These are phyloP conservation scores for Podilymbus podiceps DNA, from an alignment of 2,113 vertebrate genomes.

Conservation along the genomic window DNA sequence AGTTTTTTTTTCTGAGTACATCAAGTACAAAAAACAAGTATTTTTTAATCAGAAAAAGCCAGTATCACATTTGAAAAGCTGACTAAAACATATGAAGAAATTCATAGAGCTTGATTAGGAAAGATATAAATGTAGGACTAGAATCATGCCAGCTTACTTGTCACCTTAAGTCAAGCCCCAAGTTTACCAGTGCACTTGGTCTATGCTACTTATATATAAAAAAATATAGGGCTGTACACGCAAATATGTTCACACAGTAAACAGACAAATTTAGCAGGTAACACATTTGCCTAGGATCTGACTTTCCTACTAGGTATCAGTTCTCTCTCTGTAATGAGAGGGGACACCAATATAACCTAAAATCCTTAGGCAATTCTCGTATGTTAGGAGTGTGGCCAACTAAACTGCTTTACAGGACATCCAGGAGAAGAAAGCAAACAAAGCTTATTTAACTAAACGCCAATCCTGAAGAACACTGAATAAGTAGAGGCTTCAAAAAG, in stretches of 20 bases:
- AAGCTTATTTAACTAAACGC: neutral
- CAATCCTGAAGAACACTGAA: neutral
- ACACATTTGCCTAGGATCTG: neutral
- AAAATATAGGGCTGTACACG: neutral
- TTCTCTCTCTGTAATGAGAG: neutral
- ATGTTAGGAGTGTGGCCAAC: neutral
- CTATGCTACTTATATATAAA: neutral
- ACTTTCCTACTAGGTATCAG: neutral
- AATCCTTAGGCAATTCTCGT: neutral
- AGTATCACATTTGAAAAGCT: neutral
- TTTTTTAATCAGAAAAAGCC: neutral
- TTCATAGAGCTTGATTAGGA: neutral
- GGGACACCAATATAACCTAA: neutral
- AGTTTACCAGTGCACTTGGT: neutral
- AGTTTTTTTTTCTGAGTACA: neutral
- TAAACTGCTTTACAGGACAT: neutral
- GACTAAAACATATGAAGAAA: neutral
- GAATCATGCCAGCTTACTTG: neutral
- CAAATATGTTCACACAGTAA: neutral
- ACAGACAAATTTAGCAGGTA: neutral
- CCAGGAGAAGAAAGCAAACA: neutral
- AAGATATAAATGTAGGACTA: neutral
- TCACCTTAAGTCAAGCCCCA: neutral
- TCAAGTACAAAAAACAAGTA: neutral
- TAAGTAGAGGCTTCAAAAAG: neutral